Base-by-base conservation (phyloP, 2,888 invertebrate species). In the Lasius platythorax region DNA sequence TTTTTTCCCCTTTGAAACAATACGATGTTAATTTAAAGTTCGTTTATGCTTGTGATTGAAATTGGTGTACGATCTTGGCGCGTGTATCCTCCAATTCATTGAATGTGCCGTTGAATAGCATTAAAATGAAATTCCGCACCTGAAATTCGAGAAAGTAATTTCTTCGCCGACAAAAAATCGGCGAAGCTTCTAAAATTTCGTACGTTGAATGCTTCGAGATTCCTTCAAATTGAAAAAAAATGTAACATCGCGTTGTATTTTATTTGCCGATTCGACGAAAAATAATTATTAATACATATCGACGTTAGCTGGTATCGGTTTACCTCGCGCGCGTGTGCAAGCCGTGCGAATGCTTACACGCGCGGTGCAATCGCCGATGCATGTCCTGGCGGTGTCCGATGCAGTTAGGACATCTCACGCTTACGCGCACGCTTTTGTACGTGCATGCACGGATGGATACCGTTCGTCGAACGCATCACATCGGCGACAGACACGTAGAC, bases 391-490 rank as follows among this genome's bases (percentile, higher is more conserved):
- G 28, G 78, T 81, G 81, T 68, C 53, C 68, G 11, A 58, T 40
- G 58, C 75, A 40, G 50, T 50, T 56, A 56, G 40, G 56, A 70
- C 78, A 56, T 78, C 46, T 50, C 53, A 70, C 40, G 30, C 18
- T 68, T 53, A 78, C 68, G 84, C 82, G 82, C 64, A 28, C 30
- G 70, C 46, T 70, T 46, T 61, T 43, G 56, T 46, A 82, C 75
- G 72, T 61, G 79, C 72, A 84, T 85, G 74, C 85, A 87, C 83
- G 85, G 70, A 90, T 83, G 87, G 87, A 90, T 92, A 88, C 89
- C 92, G 92, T 92, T 92, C 87, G 86, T 89, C 86, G 91, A 87
- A 75, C 87, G 83, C 90, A 86, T 87, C 79, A 83, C 75, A 83
- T 70, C 86, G 74, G 64, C 72, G 84, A 87, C 89, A 82, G 85